These are phyloP conservation scores for Oligia strigilis DNA, from an alignment of 2,888 invertebrate genomes.

Conservation along the genomic window DNA sequence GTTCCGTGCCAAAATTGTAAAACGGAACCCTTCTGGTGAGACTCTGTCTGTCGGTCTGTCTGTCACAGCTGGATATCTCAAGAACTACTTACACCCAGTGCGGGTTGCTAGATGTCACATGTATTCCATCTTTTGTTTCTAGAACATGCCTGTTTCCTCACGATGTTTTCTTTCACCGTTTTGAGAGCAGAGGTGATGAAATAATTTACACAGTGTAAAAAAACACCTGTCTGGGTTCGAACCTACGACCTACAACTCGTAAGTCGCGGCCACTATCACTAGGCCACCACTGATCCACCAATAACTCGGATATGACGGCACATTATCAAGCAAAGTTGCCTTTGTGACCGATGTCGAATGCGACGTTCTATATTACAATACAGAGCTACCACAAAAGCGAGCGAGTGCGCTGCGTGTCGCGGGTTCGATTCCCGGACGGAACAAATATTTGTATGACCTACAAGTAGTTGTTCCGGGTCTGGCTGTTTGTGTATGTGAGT, in stretches of 20 bases:
- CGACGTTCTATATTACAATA: constrained; percentile 36
- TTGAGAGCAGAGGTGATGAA: background rate
- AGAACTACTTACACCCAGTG: too few species aligned
- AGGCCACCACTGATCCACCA: background rate
- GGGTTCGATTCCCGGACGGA: too few species aligned
- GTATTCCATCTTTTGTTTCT: background rate
- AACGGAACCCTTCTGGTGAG: too few species aligned
- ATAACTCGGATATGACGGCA: constrained; percentile 47
- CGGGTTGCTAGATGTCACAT: background rate
- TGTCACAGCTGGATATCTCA: too few species aligned
- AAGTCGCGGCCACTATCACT: background rate
- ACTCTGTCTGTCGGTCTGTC: too few species aligned
- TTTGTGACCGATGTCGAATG: constrained; percentile 43
- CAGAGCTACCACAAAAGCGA: constrained; percentile 11
- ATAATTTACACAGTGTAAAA: background rate
- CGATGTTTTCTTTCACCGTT: background rate
- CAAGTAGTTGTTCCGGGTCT: too few species aligned
- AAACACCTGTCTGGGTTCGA: background rate
- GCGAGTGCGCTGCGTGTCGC: too few species aligned
- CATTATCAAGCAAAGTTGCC: constrained; percentile 27
- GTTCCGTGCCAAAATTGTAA: too few species aligned
- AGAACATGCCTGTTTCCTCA: background rate
- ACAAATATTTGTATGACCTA: too few species aligned
- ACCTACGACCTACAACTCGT: background rate
- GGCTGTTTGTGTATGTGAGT: too few species aligned